Evolutionary conservation across 2,797 vertebrate species (phyloP).

Genomic region (Mormyrops boulengeri): DNA sequence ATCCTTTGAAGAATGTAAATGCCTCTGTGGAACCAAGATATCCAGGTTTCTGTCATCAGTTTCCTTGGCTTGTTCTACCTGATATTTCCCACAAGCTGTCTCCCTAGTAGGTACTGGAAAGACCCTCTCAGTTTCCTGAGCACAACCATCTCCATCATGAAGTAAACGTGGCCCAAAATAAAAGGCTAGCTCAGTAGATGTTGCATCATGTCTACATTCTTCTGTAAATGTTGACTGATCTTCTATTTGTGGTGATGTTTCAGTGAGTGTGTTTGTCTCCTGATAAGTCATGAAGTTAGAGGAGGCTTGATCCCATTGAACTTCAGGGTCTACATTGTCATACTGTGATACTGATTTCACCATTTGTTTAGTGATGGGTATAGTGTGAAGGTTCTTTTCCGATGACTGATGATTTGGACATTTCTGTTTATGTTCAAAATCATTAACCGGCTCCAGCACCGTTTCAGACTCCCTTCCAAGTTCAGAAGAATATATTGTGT

Average conservation of each 20-base stretch:
- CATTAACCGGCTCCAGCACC: background rate
- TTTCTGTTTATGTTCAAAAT: slow-evolving; percentile 17
- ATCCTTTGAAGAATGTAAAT: background rate
- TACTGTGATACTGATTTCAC: slow-evolving; percentile 60
- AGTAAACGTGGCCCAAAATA: background rate
- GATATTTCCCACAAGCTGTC: background rate
- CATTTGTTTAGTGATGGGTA: slow-evolving; percentile 46
- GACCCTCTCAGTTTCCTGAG: background rate
- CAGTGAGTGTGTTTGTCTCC: background rate
- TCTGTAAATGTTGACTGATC: background rate
- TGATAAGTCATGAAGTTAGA: slow-evolving; percentile 36
- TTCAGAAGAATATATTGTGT: background rate
- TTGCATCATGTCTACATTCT: background rate
- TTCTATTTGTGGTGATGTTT: background rate
- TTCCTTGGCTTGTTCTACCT: background rate
- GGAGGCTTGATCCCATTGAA: slow-evolving; percentile 45
- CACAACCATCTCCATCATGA: background rate
- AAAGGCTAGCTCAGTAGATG: background rate
- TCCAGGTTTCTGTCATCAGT: background rate
- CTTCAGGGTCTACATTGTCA: slow-evolving; percentile 52
- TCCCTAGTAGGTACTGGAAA: background rate
- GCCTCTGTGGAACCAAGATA: background rate
- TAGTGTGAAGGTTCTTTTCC: slow-evolving; percentile 35
- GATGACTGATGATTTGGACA: background rate
- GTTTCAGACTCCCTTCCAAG: background rate